Conservation (phyloP, 2,113 vertebrate genomes). For the Cyanistes caeruleus region DNA sequence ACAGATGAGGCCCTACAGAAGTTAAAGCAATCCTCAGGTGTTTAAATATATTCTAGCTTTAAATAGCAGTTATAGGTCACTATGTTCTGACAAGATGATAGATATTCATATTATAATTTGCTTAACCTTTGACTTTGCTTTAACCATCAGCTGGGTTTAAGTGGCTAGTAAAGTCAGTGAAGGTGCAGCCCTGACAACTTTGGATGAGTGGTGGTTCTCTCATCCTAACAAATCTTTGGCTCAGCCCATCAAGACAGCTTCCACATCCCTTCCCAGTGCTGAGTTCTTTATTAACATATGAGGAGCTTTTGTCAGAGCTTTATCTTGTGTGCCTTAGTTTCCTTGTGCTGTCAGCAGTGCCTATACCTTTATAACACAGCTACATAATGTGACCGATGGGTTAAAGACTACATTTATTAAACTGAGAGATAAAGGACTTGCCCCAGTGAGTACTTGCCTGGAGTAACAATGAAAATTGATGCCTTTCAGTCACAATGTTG, state of each 20-base stretch:
- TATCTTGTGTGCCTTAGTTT: background rate
- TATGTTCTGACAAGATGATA: background rate
- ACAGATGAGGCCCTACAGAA: background rate
- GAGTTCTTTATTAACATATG: background rate
- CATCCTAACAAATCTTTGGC: background rate
- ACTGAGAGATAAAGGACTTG: conserved; percentile 4
- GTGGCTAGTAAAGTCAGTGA: background rate
- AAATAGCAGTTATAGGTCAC: background rate
- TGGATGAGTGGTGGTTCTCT: background rate
- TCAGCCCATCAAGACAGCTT: background rate
- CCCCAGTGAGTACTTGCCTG: background rate
- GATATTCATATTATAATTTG: background rate
- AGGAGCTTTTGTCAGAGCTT: background rate
- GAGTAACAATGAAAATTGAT: background rate
- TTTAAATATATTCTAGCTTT: background rate
- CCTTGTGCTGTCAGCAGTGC: background rate
- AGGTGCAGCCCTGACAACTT: background rate
- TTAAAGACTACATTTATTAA: conserved; percentile 29
- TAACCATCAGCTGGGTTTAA: background rate
- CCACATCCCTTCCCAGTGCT: background rate
- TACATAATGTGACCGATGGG: background rate
- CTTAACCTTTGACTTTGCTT: background rate
- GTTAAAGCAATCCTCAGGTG: background rate
- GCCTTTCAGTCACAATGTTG: background rate
- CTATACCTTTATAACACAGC: background rate